Evolutionary conservation across 2,113 vertebrate species (phyloP).

Genomic region (Hipposideros armiger): DNA sequence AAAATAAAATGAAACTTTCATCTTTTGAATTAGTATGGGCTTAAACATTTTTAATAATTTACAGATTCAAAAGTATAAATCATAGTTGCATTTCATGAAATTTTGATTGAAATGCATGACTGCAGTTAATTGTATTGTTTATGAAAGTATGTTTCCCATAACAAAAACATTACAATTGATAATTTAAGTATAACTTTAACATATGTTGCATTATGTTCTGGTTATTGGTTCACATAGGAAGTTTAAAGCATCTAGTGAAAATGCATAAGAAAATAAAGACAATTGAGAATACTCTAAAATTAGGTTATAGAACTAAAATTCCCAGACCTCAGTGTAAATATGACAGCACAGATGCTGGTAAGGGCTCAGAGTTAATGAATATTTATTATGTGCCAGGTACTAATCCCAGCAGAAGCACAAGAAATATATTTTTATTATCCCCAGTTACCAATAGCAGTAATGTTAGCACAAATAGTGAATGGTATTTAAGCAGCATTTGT

Average conservation of each 20-base stretch:
- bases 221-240: background rate
- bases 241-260: background rate
- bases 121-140: background rate
- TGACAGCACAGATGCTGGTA: background rate
- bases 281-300: conserved; percentile 18
- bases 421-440: background rate
- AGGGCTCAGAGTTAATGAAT: background rate
- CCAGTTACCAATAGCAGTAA: background rate
- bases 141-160: background rate
- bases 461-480: background rate
- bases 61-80: conserved; percentile 52
- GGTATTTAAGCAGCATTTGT: background rate
- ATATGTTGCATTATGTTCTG: background rate
- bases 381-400: background rate
- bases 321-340: background rate
- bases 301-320: background rate
- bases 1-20: conserved; percentile 1
- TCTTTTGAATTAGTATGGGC: conserved; percentile 29
- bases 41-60: conserved; percentile 52
- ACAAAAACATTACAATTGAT: conserved; percentile 37
- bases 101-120: conserved; percentile 26
- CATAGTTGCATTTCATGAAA: conserved; percentile 45
- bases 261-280: background rate
- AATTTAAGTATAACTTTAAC: conserved; percentile 9
- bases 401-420: background rate